Evolutionary conservation across 1,140 invertebrate genomes (phyloP).

Genomic region (Aphaenogaster ashmeadi): DNA sequence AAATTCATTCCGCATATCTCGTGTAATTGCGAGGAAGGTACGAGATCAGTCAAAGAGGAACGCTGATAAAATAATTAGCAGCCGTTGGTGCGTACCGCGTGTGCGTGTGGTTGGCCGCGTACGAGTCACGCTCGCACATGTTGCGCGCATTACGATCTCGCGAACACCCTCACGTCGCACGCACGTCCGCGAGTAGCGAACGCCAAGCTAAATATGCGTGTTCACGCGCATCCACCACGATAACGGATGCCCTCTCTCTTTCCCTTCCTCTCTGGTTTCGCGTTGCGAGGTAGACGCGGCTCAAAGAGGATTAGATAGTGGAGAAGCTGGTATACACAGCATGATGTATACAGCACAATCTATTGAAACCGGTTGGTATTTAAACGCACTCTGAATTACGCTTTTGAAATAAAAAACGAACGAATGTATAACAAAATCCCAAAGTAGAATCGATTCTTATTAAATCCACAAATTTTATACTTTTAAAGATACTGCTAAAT

Average conservation of each 20-base stretch:
- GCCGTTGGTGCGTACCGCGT: constrained; percentile 22
- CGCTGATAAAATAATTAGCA: constrained; percentile 64
- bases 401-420: constrained; percentile 4
- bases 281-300: constrained; percentile 43
- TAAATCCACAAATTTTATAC: background rate
- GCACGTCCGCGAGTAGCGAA: constrained; percentile 60
- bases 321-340: constrained; percentile 33
- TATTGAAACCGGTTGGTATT: constrained; percentile 33
- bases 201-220: constrained; percentile 70
- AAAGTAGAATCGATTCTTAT: constrained; percentile 13
- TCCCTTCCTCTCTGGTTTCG: constrained; percentile 21
- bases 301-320: constrained; percentile 60
- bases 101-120: constrained; percentile 54
- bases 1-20: constrained; percentile 8
- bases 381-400: background rate
- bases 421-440: no score
- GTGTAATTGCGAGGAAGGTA: constrained; percentile 29
- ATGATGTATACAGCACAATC: background rate
- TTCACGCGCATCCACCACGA: constrained; percentile 65
- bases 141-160: constrained; percentile 66
- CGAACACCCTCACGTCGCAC: constrained; percentile 69
- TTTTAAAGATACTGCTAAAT: background rate
- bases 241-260: constrained; percentile 51
- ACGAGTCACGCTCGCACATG: constrained; percentile 67
- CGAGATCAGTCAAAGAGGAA: constrained; percentile 38